These are phyloP conservation scores for Drosophila antonietae DNA, from an alignment of 2,888 invertebrate genomes.

Conservation along the genomic window DNA sequence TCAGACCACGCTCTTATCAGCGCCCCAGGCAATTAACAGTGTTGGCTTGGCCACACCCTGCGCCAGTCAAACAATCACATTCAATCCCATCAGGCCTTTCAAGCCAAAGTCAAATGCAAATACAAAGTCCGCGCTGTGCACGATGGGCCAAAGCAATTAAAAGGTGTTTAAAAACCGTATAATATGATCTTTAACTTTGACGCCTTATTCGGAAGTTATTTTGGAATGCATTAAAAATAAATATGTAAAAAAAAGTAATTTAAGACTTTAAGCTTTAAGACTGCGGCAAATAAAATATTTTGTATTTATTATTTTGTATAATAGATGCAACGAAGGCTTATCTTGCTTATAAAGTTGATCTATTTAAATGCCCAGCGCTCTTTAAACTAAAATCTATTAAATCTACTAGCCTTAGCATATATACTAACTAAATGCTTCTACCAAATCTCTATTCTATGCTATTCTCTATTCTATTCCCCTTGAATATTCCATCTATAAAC, in stretches of 20 bases:
- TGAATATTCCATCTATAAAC: too few relatives aligned
- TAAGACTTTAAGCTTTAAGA: neutral
- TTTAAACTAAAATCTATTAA: neutral
- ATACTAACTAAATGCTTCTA: neutral
- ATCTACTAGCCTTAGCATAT: too few relatives aligned
- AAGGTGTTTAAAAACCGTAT: neutral
- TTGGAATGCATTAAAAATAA: neutral
- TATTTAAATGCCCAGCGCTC: too few relatives aligned
- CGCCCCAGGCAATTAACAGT: slow-evolving; percentile 31
- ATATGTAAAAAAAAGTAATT: neutral
- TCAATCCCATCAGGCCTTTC: slow-evolving; percentile 23
- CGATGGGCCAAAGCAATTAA: slow-evolving; percentile 26
- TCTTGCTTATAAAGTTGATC: too few relatives aligned
- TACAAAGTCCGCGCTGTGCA: slow-evolving; percentile 13
- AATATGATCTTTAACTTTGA: neutral
- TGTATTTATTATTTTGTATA: too few relatives aligned
- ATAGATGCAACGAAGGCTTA: neutral
- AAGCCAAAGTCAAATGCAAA: slow-evolving; percentile 25
- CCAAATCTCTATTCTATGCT: too few relatives aligned
- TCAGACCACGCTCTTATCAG: slow-evolving; percentile 36
- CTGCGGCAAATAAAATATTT: neutral
- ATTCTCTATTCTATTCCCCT: too few relatives aligned
- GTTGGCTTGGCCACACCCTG: slow-evolving; percentile 44
- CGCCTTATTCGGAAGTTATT: slow-evolving; percentile 1
- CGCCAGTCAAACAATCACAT: slow-evolving; percentile 36